Evolutionary conservation across 2,888 invertebrate species (phyloP), one percentile per base, ranked within the genome.

Genomic region (Lysandra bellargus): DNA sequence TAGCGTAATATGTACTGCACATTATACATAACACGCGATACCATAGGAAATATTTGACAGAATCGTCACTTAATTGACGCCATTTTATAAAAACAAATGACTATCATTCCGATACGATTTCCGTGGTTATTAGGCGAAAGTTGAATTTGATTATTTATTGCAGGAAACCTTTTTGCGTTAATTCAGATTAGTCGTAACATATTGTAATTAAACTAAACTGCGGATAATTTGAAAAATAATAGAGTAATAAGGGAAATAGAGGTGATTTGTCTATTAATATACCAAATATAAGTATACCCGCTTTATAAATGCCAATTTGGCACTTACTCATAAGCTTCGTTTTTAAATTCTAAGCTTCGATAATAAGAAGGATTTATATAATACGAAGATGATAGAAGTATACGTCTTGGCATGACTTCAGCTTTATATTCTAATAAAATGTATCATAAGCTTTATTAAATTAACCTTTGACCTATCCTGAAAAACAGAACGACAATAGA

Each of bases 1-100:
- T 53, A 74, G 69, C 78, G 79, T 80, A 80, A 80, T 53, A 80
- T 49, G 37, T 78, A 53, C 79, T 73, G 78, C 53, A 53, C 53
- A 53, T 53, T 53, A 53, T 14, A 53, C 53, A 53, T 53, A 79
- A 78, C 78, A 80, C 61, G 78, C 53, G 76, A 75, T 72, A 44
- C 78, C 72, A 73, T 53, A 80, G 78, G 79, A 61, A 79, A 77
- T 72, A 73, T 61, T 49, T 49, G 30, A 30, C 72, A 57, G 64
- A 76, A 64, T 73, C 49, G 64, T 75, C 72, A 76, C 57, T 57
- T 76, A 76, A 76, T 76, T 76, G 53, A 53, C 57, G 57, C 57
- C 33, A 57, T 53, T 30, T 76, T 53, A 76, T 53, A 76, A 53
- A 33, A 49, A 74, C 74, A 44, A 74, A 49, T 74, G 17, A 53